Evolutionary conservation across 2,888 invertebrate species (phyloP), one percentile per base, ranked within the genome.

Genomic region (Physocephala rufipes): DNA sequence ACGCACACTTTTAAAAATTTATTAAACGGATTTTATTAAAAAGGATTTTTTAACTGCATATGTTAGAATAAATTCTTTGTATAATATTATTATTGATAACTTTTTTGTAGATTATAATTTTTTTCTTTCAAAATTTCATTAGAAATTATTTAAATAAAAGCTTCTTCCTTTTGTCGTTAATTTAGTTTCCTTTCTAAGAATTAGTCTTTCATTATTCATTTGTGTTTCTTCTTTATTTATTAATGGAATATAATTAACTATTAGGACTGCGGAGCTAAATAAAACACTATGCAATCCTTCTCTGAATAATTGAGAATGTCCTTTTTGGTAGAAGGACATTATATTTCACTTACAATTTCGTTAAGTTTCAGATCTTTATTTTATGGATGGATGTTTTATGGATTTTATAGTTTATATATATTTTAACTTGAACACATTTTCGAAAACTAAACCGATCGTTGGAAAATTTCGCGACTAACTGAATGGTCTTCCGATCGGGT

Each of bases 401-500:
- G n/a, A n/a, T n/a, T n/a, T n/a, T n/a, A n/a, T n/a, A n/a, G n/a
- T n/a, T n/a, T n/a, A n/a, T n/a, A n/a, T n/a, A n/a, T n/a, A n/a
- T n/a, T n/a, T n/a, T n/a, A 36, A 53, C 51, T n/a, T 43, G 13
- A 7, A 26, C 26, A 45, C 7, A n/a, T 53, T 71, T 74, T 73
- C 53, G 71, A 76, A 77, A 79, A 81, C 79, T 78, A 75, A 78
- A 83, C 83, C 79, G 82, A 84, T 80, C 84, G 82, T 80, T 83
- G 78, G 82, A 79, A 80, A 77, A 79, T 77, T 79, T 82, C 79
- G 82, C 83, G 83, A 79, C 79, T 77, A 79, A 83, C 83, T 83
- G 75, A 83, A 79, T 69, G 74, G 74, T 76, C 73, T 77, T 74
- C 71, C 28, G 13, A 21, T 58, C 1, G 67, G 43, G 36, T 63